Evolutionary conservation across 2,797 vertebrate genomes (phyloP), one percentile per base, ranked within the genome.

Genomic region (Crypturellus tataupa): DNA sequence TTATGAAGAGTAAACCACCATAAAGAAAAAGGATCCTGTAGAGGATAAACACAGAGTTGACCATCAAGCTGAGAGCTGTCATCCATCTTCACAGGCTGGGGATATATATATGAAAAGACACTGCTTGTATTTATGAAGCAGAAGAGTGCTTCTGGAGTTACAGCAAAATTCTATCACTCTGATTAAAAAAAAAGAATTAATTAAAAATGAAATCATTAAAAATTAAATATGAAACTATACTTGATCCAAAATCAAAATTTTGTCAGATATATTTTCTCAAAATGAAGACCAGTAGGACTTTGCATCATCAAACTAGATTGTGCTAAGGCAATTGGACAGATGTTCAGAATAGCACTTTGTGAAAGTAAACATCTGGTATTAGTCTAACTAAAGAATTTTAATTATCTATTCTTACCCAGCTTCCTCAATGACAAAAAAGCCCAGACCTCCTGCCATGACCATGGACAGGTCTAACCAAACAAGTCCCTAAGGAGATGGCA

Each of bases 1-100:
- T 93, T 85, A 81, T 29, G 62, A 93, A 46, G 56, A 81, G 76
- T 85, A 93, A 90, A 85, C 78, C 71, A 85, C 35, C 37, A 33
- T 42, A 76, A 90, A 73, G 90, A 85, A 53, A 58, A 25, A 44
- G 42, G 33, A 78, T 47, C 42, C 56, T 37, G 29, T 85, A 67
- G 84, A 51, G 46, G 35, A 85, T 42, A 91, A 93, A 88, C 67
- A 82, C 2, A 0, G 76, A 67, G 79, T 10, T 67, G 91, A 81
- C 62, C 63, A 80, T 58, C 72, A 87, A 62, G 81, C 39, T 29
- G 42, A 89, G 58, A 83, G 63, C 72, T 46, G 58, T 42, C 63
- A 70, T 70, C 59, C 42, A 20, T 65, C 82, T 80, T 56, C 78
- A 83, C 19, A 62, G 53, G 59, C 21, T 85, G 42, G 69, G 80